phyloP scores from a whole-genome alignment of 1,140 invertebrate genomes.

The Pogonomyrmex barbatus region DNA sequence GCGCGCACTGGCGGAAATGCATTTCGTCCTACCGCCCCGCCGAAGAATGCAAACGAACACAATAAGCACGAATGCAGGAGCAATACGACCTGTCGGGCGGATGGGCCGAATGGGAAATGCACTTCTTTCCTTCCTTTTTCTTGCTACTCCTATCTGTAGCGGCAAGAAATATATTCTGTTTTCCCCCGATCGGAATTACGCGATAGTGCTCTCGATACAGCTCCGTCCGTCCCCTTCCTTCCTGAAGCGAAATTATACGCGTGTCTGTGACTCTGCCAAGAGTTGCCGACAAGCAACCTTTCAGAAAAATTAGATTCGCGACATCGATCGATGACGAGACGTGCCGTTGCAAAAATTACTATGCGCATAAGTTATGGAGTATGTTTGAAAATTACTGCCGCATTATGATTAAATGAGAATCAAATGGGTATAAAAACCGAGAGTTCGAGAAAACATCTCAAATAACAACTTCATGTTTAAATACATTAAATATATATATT shows the following conservation, averaged over 20 bases:
- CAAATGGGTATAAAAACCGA: neutral
- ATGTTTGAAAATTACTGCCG: neutral
- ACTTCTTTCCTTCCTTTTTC: neutral
- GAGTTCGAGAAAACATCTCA: neutral
- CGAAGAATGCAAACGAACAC: constrained; percentile 46
- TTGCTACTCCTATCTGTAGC: neutral
- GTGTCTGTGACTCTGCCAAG: neutral
- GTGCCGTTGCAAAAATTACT: neutral
- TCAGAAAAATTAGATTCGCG: constrained; percentile 44
- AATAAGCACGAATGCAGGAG: constrained; percentile 5
- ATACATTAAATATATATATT: too few species aligned
- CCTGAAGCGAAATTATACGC: neutral
- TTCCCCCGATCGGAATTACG: constrained; percentile 9
- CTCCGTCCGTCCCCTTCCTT: neutral
- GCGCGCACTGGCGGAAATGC: neutral
- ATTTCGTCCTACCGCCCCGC: neutral
- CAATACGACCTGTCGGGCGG: constrained; percentile 11
- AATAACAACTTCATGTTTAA: neutral
- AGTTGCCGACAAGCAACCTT: constrained; percentile 13
- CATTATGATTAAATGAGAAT: neutral
- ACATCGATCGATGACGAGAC: constrained; percentile 10
- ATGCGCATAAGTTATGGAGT: neutral
- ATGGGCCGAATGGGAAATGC: constrained; percentile 28
- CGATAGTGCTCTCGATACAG: constrained; percentile 22
- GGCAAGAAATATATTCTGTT: neutral